Evolutionary conservation across 2,888 invertebrate species (phyloP).

Genomic region (Rotaria macrura): DNA sequence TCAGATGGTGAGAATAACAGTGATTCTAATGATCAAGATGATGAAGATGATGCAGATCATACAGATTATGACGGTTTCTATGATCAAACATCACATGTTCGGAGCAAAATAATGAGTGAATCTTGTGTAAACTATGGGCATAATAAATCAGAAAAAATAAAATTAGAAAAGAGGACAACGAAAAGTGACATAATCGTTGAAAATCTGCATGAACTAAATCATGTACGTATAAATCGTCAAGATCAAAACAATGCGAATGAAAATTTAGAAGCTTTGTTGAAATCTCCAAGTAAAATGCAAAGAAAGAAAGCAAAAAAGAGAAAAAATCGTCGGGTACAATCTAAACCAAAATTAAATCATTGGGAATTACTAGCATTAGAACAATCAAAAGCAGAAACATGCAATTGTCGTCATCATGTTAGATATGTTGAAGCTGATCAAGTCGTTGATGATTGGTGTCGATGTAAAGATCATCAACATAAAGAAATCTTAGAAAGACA

Average conservation of each 20-base stretch:
- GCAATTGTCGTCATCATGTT: slow-evolving; percentile 1
- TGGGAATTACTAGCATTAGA: background rate
- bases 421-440: background rate
- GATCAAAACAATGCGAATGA: background rate
- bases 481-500: background rate
- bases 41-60: background rate
- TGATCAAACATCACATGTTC: background rate
- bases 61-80: background rate
- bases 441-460: background rate
- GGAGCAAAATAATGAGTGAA: background rate
- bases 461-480: slow-evolving; percentile 13
- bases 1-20: background rate
- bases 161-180: background rate
- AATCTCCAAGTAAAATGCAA: too few species aligned
- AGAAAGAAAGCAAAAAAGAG: background rate
- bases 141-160: background rate
- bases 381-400: background rate
- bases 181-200: background rate
- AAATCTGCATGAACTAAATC: background rate
- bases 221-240: background rate
- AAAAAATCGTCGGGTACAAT: background rate
- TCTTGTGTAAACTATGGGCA: background rate
- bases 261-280: too few species aligned
- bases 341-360: background rate
- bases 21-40: background rate